Evolutionary conservation across 1,140 invertebrate species (phyloP).

Genomic region (Holotrichia oblita): DNA sequence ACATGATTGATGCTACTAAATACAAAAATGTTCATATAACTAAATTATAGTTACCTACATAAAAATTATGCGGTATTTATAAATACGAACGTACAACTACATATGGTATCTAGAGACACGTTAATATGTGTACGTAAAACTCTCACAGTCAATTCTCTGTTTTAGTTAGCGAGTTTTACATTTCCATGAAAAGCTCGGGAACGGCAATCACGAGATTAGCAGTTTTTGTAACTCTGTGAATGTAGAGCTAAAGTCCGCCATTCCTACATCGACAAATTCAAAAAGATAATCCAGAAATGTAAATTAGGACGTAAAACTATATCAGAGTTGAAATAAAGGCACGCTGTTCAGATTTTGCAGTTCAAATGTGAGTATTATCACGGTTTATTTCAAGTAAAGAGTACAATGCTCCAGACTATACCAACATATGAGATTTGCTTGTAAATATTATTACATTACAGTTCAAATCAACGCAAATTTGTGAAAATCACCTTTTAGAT

Average conservation of each 20-base stretch:
- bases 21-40: background rate
- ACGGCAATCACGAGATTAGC: background rate
- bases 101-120: background rate
- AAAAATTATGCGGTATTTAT: background rate
- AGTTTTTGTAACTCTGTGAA: background rate
- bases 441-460: too few species aligned
- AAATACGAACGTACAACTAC: background rate
- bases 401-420: background rate
- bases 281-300: background rate
- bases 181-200: background rate
- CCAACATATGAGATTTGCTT: too few species aligned
- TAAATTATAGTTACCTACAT: background rate
- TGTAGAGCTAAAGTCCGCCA: background rate
- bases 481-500: too few species aligned
- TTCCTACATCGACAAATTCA: background rate
- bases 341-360: background rate
- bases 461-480: too few species aligned
- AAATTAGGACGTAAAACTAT: slow-evolving; percentile 1
- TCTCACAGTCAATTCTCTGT: background rate
- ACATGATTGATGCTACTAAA: too few species aligned
- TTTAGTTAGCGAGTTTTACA: background rate
- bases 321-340: background rate
- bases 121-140: background rate
- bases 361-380: background rate
- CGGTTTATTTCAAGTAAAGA: background rate